Percentiles rank a stretch among this genome's conserved stretches.
These are phyloP conservation scores for Macroglossus sobrinus DNA, from an alignment of 2,113 vertebrate species.

Conservation along the genomic window DNA sequence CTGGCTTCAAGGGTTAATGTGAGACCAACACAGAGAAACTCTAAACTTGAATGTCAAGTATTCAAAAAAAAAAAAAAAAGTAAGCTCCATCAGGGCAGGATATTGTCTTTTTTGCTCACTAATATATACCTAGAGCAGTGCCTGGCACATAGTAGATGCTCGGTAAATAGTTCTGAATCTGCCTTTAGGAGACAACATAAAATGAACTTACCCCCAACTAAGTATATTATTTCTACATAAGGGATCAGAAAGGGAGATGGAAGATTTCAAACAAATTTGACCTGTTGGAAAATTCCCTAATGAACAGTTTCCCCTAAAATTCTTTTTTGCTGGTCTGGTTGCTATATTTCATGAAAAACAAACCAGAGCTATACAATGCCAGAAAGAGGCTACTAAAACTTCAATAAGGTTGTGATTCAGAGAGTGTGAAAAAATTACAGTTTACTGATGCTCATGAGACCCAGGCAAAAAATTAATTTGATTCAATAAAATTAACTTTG, in stretches of 20 bases:
- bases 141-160: neutral
- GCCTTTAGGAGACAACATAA: neutral
- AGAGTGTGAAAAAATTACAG: neutral
- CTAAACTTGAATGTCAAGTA: neutral
- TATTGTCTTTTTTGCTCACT: neutral
- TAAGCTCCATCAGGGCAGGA: neutral
- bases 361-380: neutral
- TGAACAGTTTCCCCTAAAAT: neutral
- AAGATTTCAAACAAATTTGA: neutral
- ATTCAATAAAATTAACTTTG: neutral
- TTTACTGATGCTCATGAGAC: neutral
- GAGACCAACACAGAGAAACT: neutral
- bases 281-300: neutral
- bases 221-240: neutral
- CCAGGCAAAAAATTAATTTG: neutral
- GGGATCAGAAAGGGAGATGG: neutral
- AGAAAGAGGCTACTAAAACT: neutral
- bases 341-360: neutral
- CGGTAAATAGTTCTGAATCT: neutral
- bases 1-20: neutral
- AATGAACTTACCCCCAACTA: neutral
- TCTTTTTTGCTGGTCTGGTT: neutral
- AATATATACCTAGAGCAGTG: neutral
- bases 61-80: neutral
- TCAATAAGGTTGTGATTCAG: neutral